Evolutionary conservation across 2,113 vertebrate genomes (phyloP).

Genomic region (Empidonax traillii): DNA sequence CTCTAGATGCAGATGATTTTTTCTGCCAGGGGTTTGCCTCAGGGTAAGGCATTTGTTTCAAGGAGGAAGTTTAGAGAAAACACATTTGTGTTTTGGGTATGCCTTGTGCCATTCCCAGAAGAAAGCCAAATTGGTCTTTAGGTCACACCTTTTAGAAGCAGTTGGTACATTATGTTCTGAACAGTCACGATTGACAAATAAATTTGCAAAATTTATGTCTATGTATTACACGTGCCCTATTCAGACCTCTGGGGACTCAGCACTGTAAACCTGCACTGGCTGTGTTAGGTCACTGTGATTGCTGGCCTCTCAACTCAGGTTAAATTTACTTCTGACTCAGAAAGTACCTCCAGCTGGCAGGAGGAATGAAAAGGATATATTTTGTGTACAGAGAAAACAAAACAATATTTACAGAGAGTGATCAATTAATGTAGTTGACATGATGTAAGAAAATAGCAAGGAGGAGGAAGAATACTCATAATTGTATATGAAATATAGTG

Average conservation of each 20-base stretch:
- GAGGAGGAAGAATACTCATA: neutral
- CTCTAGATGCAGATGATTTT: neutral
- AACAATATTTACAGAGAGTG: neutral
- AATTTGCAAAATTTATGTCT: neutral
- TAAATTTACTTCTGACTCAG: neutral
- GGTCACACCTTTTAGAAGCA: neutral
- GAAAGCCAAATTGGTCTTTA: neutral
- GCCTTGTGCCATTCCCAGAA: neutral
- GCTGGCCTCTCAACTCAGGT: neutral
- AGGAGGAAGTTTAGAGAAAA: neutral
- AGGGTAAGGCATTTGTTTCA: neutral
- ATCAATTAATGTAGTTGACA: neutral
- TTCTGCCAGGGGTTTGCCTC: neutral
- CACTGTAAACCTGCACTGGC: neutral
- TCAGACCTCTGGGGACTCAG: neutral
- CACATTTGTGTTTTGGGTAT: neutral
- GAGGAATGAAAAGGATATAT: neutral
- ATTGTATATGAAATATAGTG: fast-evolving
- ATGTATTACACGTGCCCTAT: neutral
- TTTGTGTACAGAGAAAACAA: neutral
- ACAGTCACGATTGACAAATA: neutral
- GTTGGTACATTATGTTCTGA: neutral
- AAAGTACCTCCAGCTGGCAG: neutral
- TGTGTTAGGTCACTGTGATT: neutral
- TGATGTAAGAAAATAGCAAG: neutral